phyloP scores from a whole-genome alignment of 2,113 vertebrate species.

The Fregetta grallaria region DNA sequence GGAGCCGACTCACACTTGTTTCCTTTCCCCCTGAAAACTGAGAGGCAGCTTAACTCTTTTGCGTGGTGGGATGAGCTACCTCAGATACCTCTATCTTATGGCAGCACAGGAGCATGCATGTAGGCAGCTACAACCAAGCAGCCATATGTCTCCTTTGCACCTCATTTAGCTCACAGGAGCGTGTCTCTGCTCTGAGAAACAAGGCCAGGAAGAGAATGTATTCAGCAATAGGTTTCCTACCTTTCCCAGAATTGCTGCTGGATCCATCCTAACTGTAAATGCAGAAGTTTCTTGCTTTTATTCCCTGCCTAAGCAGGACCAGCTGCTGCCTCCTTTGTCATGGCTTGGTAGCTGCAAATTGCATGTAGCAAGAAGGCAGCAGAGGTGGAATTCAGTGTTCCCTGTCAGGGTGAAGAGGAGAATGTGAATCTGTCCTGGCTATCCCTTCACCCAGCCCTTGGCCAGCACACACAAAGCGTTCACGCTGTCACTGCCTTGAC shows the following conservation, averaged over 20 bases:
- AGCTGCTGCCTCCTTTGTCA: not conserved
- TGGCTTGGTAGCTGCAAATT: not conserved
- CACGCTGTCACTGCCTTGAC: not conserved
- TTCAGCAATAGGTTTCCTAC: not conserved
- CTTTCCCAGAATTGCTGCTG: not conserved
- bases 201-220: not conserved
- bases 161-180: not conserved
- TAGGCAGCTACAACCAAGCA: not conserved
- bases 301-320: not conserved
- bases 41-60: not conserved
- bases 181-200: not conserved
- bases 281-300: not conserved
- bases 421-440: not conserved
- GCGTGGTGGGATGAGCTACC: not conserved
- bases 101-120: not conserved
- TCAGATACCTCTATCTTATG: not conserved
- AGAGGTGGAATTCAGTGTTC: not conserved
- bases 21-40: not conserved
- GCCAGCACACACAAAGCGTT: accelerated
- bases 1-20: not conserved
- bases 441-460: not conserved
- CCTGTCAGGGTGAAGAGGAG: no score
- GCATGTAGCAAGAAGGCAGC: not conserved
- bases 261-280: not conserved
- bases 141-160: not conserved